Percentiles rank a stretch among this genome's conserved stretches.
Evolutionary conservation across 1,140 invertebrate species (phyloP).

Genomic region (Drosophila rufa): DNA sequence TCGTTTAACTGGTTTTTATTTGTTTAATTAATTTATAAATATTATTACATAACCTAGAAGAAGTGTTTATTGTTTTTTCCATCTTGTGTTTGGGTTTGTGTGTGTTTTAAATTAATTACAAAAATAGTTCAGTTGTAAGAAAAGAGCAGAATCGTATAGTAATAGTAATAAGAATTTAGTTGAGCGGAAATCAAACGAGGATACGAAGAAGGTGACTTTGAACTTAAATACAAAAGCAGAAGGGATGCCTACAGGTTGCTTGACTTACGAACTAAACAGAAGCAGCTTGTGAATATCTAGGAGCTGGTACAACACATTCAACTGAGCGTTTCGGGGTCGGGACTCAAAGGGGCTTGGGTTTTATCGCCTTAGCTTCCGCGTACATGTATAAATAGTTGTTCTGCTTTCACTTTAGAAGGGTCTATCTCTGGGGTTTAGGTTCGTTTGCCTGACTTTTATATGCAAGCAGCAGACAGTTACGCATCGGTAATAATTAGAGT

Average conservation of each 20-base stretch:
- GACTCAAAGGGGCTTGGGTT: slow-evolving; percentile 1
- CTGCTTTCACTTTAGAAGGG: slow-evolving; percentile 20
- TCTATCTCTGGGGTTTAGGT: slow-evolving; percentile 23
- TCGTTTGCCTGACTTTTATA: slow-evolving; percentile 35
- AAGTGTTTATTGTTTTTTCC: slow-evolving; percentile 64
- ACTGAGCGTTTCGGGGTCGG: slow-evolving; percentile 21
- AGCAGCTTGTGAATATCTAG: slow-evolving; percentile 24
- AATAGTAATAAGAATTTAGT: slow-evolving; percentile 70
- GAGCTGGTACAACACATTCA: slow-evolving; percentile 39
- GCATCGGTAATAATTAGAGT: slow-evolving; percentile 54
- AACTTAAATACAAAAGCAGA: slow-evolving; percentile 55
- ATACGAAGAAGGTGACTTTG: slow-evolving; percentile 28
- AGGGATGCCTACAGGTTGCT: slow-evolving; percentile 8
- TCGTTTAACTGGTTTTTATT: slow-evolving; percentile 75
- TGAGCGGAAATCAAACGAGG: slow-evolving; percentile 61
- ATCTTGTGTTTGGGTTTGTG: slow-evolving; percentile 42
- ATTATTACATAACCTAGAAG: slow-evolving; percentile 81
- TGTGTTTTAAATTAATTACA: slow-evolving; percentile 79
- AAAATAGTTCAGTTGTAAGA: slow-evolving; percentile 81
- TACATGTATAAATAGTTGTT: slow-evolving; percentile 44
- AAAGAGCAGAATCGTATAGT: slow-evolving; percentile 54
- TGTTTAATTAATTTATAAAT: slow-evolving; percentile 83
- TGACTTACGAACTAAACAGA: slow-evolving; percentile 43
- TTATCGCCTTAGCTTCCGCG: slow-evolving; percentile 25
- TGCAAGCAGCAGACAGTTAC: slow-evolving; percentile 59